Percentiles rank a stretch among this genome's conserved stretches.
Evolutionary conservation across 2,113 vertebrate genomes (phyloP).

Genomic region (Sorex araneus): DNA sequence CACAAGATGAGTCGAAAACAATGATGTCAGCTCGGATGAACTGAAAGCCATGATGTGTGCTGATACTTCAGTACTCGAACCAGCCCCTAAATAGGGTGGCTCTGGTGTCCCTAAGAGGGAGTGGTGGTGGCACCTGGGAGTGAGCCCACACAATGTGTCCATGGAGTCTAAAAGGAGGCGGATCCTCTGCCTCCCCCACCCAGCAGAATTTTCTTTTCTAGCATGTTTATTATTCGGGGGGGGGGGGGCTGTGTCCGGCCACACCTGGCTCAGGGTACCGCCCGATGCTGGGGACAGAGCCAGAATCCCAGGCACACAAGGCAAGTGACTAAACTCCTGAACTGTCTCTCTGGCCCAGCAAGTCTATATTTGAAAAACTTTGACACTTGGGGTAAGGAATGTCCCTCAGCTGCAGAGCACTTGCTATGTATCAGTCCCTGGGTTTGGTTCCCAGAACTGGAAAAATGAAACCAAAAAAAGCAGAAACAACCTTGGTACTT

Average conservation of each 20-base stretch:
- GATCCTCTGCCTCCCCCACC: too few relatives aligned
- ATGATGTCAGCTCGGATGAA: too few relatives aligned
- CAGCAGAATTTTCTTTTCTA: background rate
- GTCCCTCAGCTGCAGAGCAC: too few relatives aligned
- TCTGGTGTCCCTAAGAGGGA: background rate
- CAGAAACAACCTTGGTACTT: background rate
- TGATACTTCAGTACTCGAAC: constrained; percentile 1
- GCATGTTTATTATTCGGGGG: background rate
- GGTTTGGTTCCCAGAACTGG: too few relatives aligned
- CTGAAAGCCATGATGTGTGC: background rate
- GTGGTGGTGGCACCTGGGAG: too few relatives aligned
- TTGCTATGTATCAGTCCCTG: too few relatives aligned
- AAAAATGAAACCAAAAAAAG: too few relatives aligned
- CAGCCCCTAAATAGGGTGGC: background rate
- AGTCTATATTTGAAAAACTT: constrained; percentile 35
- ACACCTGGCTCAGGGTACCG: background rate
- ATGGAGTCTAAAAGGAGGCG: background rate
- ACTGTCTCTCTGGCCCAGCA: background rate
- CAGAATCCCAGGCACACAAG: background rate
- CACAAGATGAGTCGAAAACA: background rate
- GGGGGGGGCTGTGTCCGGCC: too few relatives aligned
- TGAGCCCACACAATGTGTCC: accelerated
- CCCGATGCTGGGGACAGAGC: background rate
- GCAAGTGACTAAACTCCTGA: background rate
- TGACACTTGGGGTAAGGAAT: too few relatives aligned